Evolutionary conservation across 2,888 invertebrate genomes (phyloP).

Genomic region (Rhaphigaster nebulosa): DNA sequence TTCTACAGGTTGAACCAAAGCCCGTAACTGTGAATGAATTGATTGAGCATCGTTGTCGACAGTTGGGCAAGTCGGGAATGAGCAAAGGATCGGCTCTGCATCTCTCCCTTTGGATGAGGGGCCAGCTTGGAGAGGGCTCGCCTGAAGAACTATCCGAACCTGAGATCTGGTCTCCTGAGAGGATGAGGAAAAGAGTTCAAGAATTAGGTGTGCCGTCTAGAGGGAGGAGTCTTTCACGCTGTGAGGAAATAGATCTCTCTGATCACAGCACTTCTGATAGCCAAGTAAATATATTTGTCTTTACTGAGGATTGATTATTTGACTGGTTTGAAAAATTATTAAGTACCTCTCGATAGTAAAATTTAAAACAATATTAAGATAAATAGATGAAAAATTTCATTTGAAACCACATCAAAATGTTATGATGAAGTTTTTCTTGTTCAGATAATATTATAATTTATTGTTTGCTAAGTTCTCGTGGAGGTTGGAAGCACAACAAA

Average conservation of each 20-base stretch:
- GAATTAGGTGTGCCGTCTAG: constrained; percentile 57
- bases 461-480: too few species aligned
- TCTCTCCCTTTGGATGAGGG: constrained; percentile 85
- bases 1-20: constrained; percentile 53
- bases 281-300: constrained; percentile 73
- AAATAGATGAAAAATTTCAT: too few species aligned
- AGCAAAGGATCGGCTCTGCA: constrained; percentile 82
- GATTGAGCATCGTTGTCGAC: constrained; percentile 77
- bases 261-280: constrained; percentile 80
- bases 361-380: too few species aligned
- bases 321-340: too few species aligned
- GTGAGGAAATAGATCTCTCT: constrained; percentile 67
- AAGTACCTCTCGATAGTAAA: too few species aligned
- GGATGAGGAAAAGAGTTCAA: constrained; percentile 62
- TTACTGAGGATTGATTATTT: too few species aligned
- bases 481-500: too few species aligned
- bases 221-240: constrained; percentile 65
- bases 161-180: constrained; percentile 80
- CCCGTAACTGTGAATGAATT: constrained; percentile 69
- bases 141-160: constrained; percentile 72
- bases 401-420: too few species aligned
- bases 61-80: constrained; percentile 75
- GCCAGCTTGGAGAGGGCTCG: constrained; percentile 74
- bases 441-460: too few species aligned
- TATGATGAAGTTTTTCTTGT: too few species aligned